phyloP scores from a whole-genome alignment of 1,140 invertebrate species.

The Acyrthosiphon pisum region DNA sequence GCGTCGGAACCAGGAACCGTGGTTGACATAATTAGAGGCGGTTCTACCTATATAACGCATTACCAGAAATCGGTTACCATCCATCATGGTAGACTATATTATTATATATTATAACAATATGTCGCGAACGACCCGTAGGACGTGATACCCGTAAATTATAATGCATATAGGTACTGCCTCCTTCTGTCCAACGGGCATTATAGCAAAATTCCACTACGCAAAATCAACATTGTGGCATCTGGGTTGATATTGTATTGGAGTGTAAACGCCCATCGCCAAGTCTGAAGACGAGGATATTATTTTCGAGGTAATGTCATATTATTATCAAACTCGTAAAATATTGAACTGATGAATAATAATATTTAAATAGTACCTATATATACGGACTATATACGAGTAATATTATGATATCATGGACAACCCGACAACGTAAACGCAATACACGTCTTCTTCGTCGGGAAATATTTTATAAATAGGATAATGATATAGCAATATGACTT shows the following conservation, averaged over 20 bases:
- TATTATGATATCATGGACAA: no score
- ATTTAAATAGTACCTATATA: no score
- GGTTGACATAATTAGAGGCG: background rate
- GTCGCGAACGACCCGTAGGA: background rate
- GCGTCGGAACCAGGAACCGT: background rate
- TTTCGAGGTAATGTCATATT: background rate
- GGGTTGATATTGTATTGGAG: background rate
- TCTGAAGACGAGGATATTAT: background rate
- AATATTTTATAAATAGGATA: no score
- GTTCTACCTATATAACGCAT: background rate
- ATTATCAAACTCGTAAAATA: background rate
- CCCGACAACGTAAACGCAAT: no score
- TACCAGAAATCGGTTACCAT: background rate
- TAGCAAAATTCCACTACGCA: background rate
- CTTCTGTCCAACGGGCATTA: background rate
- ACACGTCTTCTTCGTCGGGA: no score
- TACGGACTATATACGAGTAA: background rate
- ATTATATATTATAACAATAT: background rate
- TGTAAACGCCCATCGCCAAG: background rate
- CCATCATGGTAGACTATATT: background rate
- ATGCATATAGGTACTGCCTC: background rate
- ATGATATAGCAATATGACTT: background rate
- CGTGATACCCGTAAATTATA: background rate
- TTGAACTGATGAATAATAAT: background rate
- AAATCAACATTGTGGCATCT: background rate